A percentile compares a stretch with the other conserved stretches of the same genome.
Evolutionary conservation across 92 coral and sea anemone species (phyloP).

Genomic region (Ricordea florida): DNA sequence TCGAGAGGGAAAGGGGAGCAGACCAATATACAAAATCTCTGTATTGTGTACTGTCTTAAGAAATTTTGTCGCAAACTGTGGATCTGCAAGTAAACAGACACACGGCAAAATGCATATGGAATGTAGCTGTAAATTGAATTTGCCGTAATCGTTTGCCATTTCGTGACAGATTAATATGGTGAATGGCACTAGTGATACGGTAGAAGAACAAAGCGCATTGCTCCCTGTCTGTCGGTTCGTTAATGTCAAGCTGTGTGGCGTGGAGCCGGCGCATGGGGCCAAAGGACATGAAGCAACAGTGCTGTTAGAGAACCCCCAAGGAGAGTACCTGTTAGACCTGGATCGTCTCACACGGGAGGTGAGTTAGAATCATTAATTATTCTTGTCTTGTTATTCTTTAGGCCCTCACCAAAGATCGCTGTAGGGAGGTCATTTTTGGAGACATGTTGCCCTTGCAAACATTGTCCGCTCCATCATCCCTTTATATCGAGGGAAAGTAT

Average conservation of each 20-base stretch:
- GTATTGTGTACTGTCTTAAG: too few relatives aligned
- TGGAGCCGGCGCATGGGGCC: slow-evolving; percentile 76
- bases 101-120: too few relatives aligned
- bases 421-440: too few relatives aligned
- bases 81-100: too few relatives aligned
- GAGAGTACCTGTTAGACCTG: slow-evolving; percentile 72
- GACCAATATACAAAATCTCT: too few relatives aligned
- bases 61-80: too few relatives aligned
- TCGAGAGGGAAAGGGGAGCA: too few relatives aligned
- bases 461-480: too few relatives aligned
- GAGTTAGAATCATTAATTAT: not conserved
- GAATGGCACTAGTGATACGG: not conserved
- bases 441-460: too few relatives aligned
- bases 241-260: slow-evolving; percentile 86
- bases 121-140: too few relatives aligned
- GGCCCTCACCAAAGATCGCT: too few relatives aligned
- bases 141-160: not conserved
- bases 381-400: not conserved
- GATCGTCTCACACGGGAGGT: slow-evolving; percentile 78
- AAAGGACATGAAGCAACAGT: slow-evolving; percentile 87
- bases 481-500: too few relatives aligned
- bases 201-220: slow-evolving; percentile 11
- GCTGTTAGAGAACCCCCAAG: slow-evolving; percentile 94
- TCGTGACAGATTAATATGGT: not conserved
- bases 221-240: slow-evolving; percentile 94